Evolutionary conservation across 2,797 vertebrate genomes (phyloP), one percentile per base, ranked within the genome.

Genomic region (Rhinogobio ventralis): DNA sequence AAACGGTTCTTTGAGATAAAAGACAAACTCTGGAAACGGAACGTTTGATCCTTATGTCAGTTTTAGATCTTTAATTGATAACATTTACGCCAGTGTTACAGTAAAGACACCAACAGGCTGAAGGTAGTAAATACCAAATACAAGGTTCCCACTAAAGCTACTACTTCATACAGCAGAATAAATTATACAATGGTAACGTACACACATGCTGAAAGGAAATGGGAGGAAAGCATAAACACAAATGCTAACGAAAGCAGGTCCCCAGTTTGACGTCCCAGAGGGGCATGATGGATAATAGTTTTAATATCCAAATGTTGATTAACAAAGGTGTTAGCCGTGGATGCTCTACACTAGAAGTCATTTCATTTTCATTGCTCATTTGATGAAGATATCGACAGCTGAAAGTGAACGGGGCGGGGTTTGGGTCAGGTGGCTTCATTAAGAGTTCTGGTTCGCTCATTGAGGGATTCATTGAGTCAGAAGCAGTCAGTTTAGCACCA

Each of bases 31-130:
- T 42, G 45, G 28, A 49, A 33, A 51, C 51, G 33, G 36, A 28
- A 71, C 0, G 4, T 39, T 33, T 80, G 60, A 79, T 49, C 53
- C 75, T 55, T 15, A 36, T 75, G 85, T 91, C 85, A 89, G 91
- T 95, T 95, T 95, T 93, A 95, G 90, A 94, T 93, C 93, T 98
- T 99, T 99, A 99, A 98, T 99, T 96, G 96, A 93, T 96, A 97
- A 98, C 97, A 96, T 96, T 98, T 97, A 99, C 93, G 96, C 97
- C 97, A 99, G 97, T 98, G 97, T 98, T 97, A 98, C 98, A 98
- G 96, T 97, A 96, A 96, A 97, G 96, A 98, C 96, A 97, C 96
- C 96, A 97, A 99, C 97, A 98, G 97, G 97, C 96, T 96, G 96
- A 97, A 96, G 96, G 97, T 97, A 98, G 97, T 97, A 97, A 98